Percentiles rank a stretch among this genome's conserved stretches.
These are phyloP conservation scores for Athrips mouffetella DNA, from an alignment of 2,888 invertebrate genomes.

Conservation along the genomic window DNA sequence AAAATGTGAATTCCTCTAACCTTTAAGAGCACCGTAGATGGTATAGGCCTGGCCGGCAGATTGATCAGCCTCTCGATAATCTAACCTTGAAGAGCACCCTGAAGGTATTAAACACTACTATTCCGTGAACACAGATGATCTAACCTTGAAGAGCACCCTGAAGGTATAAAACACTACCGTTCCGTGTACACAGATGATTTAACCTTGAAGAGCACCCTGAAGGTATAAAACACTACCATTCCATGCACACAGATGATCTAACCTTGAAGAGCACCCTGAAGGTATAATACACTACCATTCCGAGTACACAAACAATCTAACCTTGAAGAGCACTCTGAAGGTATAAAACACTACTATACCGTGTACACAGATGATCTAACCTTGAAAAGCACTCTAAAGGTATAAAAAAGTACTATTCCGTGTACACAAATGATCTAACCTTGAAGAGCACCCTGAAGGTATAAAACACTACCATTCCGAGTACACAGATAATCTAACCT, in stretches of 20 bases:
- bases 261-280: conserved; percentile 88
- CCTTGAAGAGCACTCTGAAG: conserved; percentile 89
- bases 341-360: too few relatives aligned
- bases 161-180: not conserved
- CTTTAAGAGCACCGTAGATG: too few relatives aligned
- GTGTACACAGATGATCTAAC: conserved; percentile 47
- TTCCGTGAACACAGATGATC: not conserved
- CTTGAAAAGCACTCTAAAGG: conserved; percentile 89
- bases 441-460: conserved; percentile 89
- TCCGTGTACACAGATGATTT: not conserved
- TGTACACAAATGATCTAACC: conserved; percentile 52
- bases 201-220: conserved; percentile 88
- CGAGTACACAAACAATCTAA: too few relatives aligned
- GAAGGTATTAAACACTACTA: not conserved
- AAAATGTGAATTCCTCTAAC: too few relatives aligned
- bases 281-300: too few relatives aligned
- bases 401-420: conserved; percentile 56
- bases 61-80: not conserved
- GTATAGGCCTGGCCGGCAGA: not conserved
- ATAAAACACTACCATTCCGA: conserved; percentile 55
- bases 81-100: not conserved
- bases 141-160: not conserved
- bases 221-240: conserved; percentile 80
- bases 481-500: conserved; percentile 64
- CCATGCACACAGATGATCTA: not conserved